Conservation (phyloP, 2,888 invertebrate species). For the Catocala nupta region DNA sequence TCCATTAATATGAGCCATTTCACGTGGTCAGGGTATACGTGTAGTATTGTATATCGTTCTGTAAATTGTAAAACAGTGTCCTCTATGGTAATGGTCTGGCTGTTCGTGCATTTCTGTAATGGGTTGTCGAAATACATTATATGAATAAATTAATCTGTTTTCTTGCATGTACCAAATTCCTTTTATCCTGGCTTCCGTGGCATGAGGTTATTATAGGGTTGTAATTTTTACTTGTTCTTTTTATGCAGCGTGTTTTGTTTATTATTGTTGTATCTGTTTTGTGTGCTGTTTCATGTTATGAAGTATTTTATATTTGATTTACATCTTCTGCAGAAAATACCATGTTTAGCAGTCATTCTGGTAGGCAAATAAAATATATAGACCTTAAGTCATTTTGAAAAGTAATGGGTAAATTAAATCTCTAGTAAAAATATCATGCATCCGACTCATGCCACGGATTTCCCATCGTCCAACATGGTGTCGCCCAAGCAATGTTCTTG, state of each 20-base stretch:
- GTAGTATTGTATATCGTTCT: neutral
- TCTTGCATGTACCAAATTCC: slow-evolving; percentile 82
- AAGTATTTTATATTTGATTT: no score
- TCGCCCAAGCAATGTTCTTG: slow-evolving; percentile 32
- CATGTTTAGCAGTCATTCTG: no score
- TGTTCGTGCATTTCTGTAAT: slow-evolving; percentile 79
- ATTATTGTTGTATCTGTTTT: no score
- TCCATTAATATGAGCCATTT: no score
- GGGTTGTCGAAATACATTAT: slow-evolving; percentile 82
- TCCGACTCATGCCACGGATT: slow-evolving; percentile 51
- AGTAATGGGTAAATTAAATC: no score
- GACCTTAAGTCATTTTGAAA: no score
- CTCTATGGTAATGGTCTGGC: slow-evolving; percentile 70
- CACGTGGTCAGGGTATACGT: no score
- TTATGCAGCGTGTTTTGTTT: no score
- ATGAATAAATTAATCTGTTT: slow-evolving; percentile 80
- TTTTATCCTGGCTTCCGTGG: slow-evolving; percentile 64
- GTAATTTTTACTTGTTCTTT: neutral
- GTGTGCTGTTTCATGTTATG: no score
- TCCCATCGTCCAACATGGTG: slow-evolving; percentile 41
- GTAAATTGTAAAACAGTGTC: slow-evolving; percentile 59
- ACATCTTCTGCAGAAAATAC: no score
- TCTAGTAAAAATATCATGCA: no score
- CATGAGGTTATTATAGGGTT: slow-evolving; percentile 57
- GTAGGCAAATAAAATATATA: no score